Percentiles rank a stretch among this genome's conserved stretches.
These are phyloP conservation scores for Gasteruption jaculator DNA, from an alignment of 2,888 invertebrate species.

Conservation along the genomic window DNA sequence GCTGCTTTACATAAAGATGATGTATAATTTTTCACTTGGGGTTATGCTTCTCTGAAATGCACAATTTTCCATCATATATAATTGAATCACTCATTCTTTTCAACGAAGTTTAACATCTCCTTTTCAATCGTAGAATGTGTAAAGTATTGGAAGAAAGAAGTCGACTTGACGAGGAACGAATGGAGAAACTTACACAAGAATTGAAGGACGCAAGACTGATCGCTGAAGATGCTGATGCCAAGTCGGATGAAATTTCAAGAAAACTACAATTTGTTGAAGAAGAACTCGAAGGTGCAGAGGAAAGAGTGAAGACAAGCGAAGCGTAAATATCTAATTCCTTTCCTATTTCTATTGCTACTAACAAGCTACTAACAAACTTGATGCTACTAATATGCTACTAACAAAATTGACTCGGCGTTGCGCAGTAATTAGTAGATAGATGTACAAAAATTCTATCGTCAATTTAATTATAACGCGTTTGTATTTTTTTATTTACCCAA, in stretches of 20 bases:
- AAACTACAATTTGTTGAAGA: slow-evolving; percentile 67
- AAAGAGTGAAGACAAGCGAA: slow-evolving; percentile 65
- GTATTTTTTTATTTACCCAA: neutral
- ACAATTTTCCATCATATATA: too few relatives aligned
- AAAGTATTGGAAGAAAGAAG: slow-evolving; percentile 64
- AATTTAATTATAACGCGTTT: neutral
- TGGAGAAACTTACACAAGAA: slow-evolving; percentile 62
- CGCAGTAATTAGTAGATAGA: too few relatives aligned
- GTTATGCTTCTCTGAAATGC: too few relatives aligned
- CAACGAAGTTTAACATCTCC: too few relatives aligned
- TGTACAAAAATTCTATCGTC: slow-evolving; percentile 16
- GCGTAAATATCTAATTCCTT: slow-evolving; percentile 45
- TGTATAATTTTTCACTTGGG: too few relatives aligned
- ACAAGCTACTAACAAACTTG: too few relatives aligned
- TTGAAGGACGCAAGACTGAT: slow-evolving; percentile 66
- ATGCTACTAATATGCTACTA: too few relatives aligned
- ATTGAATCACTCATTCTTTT: too few relatives aligned
- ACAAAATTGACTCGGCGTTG: too few relatives aligned
- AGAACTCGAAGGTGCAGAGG: slow-evolving; percentile 66
- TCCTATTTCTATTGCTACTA: neutral
- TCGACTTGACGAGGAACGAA: slow-evolving; percentile 64
- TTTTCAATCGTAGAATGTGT: slow-evolving; percentile 55
- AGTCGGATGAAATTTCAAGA: slow-evolving; percentile 68
- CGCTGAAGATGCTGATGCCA: slow-evolving; percentile 67
- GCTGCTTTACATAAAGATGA: too few relatives aligned